Base-by-base conservation (phyloP, 1,140 invertebrate genomes). In the Monomorium pharaonis region DNA sequence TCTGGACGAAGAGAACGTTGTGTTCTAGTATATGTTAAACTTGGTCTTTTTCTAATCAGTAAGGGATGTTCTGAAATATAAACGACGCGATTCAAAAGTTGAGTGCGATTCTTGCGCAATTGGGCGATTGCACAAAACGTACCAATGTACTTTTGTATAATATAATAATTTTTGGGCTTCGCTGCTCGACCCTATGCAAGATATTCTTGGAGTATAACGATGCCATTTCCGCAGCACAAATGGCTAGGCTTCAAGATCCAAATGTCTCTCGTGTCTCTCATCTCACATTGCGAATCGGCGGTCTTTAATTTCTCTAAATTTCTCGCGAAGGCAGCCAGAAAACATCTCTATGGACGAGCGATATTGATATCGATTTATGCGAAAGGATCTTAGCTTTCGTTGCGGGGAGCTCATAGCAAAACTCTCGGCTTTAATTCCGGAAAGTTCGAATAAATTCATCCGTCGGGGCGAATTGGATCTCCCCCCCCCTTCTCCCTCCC, bases 141-240 rank as follows among this genome's bases (percentile, higher is more conserved):
- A 98, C 98, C 98, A 86, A 99, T 98, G 94, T 99, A 99, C 95
- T 99, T 99, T 93, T 99, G 98, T n/a, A 98, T 96, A 47, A 99
- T 96, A 94, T 97, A 98, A 95, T 97, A 97, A 86, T 96, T 95
- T 85, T 97, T 96, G 3, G 95, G 94, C 91, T 96, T 95, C 86
- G 95, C n/a, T n/a, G 93, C 24, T 96, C 93, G 86, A 96, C 92
- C 95, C 95, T 96, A 83, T 96, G 95, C 90, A 97, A 91, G 87
- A 99, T 98, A 14, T 97, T 95, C 54, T 96, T 96, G 96, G 77
- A 96, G 95, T 85, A 97, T 96, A 60, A 96, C 95, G 77, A 99
- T 99, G 16, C 98, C 98, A 89, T 97, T 96, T 0, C 98, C 98
- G 90, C 98, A 96, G 30, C 98, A 98, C 80, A 97, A 97, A 88